Evolutionary conservation across 1,140 invertebrate species (phyloP).

Genomic region (Bombus breviceps): DNA sequence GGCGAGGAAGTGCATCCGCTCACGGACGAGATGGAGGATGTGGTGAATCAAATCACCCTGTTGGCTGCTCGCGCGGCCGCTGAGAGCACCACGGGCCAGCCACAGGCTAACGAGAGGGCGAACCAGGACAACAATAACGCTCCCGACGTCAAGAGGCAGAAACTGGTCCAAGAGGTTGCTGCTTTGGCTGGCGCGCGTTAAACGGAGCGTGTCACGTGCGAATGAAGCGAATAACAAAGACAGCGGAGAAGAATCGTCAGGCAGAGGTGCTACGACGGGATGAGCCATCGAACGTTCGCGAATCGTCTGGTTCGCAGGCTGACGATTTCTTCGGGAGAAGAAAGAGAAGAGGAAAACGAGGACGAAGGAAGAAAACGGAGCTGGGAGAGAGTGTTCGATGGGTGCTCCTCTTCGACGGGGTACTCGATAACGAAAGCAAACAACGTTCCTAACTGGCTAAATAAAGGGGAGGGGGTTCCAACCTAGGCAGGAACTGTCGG

Average conservation of each 20-base stretch:
- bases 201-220: not conserved
- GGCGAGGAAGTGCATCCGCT: slow-evolving; percentile 83
- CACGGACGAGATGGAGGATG: slow-evolving; percentile 91
- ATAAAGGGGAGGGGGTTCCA: slow-evolving; percentile 48
- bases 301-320: no score
- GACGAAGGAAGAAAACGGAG: not conserved
- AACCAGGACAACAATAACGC: slow-evolving; percentile 79
- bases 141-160: slow-evolving; percentile 76
- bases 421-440: slow-evolving; percentile 57
- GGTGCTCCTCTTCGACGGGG: slow-evolving; percentile 36
- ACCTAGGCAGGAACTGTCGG: slow-evolving; percentile 33
- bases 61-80: slow-evolving; percentile 88
- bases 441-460: slow-evolving; percentile 66
- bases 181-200: slow-evolving; percentile 77
- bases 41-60: slow-evolving; percentile 91
- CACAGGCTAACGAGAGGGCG: slow-evolving; percentile 49
- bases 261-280: not conserved
- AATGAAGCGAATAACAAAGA: not conserved
- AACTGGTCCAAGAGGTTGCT: slow-evolving; percentile 77
- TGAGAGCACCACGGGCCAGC: slow-evolving; percentile 75
- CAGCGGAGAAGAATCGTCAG: no score
- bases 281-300: no score
- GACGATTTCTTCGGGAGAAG: not conserved
- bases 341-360: not conserved
- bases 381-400: slow-evolving; percentile 25